These are phyloP conservation scores for Hemiprocne comata DNA, from an alignment of 2,113 vertebrate species.

Conservation along the genomic window DNA sequence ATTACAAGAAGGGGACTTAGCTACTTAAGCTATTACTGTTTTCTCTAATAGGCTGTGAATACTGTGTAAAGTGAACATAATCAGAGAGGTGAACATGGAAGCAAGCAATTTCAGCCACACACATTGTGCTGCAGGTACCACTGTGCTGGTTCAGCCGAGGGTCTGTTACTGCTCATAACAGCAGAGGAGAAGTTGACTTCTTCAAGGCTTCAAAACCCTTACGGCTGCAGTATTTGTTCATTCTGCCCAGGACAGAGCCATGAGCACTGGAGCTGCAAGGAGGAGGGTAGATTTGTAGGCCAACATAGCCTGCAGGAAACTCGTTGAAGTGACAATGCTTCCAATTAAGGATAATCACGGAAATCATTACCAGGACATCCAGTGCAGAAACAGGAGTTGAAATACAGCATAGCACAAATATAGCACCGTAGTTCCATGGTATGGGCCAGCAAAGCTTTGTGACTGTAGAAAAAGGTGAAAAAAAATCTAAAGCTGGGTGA, in stretches of 20 bases:
- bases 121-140: accelerated
- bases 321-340: neutral
- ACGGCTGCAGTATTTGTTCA: neutral
- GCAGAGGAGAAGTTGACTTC: neutral
- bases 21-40: neutral
- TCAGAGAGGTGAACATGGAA: neutral
- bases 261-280: neutral
- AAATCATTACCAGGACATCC: neutral
- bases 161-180: neutral
- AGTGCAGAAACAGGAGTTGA: neutral
- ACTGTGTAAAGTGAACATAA: neutral
- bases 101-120: neutral
- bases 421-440: neutral
- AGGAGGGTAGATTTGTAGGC: neutral
- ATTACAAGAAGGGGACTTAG: neutral
- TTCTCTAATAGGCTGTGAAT: neutral
- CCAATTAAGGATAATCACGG: neutral
- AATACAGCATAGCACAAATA: neutral
- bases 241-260: neutral
- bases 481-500: neutral
- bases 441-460: neutral
- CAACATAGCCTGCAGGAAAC: neutral
- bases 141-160: neutral
- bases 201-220: neutral
- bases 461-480: neutral